Evolutionary conservation across 2,113 vertebrate genomes (phyloP).

Genomic region (Noctilio leporinus): DNA sequence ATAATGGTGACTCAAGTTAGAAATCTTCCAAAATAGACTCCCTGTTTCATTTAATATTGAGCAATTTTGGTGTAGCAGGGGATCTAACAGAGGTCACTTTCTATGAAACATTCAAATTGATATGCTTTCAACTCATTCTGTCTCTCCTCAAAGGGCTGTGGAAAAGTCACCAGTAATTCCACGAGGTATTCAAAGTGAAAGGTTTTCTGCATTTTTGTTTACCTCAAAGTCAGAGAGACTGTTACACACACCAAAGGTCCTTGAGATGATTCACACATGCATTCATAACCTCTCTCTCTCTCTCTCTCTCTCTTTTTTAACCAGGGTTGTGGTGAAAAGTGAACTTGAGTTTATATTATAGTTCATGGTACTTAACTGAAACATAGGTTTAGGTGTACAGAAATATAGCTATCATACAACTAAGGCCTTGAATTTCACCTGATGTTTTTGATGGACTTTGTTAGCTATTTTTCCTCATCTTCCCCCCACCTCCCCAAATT

Average conservation of each 20-base stretch:
- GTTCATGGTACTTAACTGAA: not conserved
- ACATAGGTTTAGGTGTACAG: not conserved
- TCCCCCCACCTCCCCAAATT: not conserved
- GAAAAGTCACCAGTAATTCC: not conserved
- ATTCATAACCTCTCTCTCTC: not conserved
- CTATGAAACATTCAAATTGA: not conserved
- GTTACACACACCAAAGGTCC: not conserved
- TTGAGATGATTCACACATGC: not conserved
- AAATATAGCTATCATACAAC: not conserved
- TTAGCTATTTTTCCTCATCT: not conserved
- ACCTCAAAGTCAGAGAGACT: not conserved
- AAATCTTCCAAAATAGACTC: slow-evolving; percentile 26
- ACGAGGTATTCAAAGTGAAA: not conserved
- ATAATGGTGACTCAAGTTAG: not conserved
- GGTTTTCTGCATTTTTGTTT: not conserved
- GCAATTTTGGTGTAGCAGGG: not conserved
- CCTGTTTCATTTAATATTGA: not conserved
- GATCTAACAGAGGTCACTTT: not conserved
- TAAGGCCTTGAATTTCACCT: not conserved
- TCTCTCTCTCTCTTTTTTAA: not conserved
- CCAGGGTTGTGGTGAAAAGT: not conserved
- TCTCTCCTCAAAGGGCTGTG: not conserved
- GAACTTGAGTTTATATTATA: slow-evolving; percentile 10
- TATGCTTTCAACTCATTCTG: not conserved
- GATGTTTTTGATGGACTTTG: not conserved